Evolutionary conservation across 2,797 vertebrate species (phyloP).

Genomic region (Hyperoplus immaculatus): DNA sequence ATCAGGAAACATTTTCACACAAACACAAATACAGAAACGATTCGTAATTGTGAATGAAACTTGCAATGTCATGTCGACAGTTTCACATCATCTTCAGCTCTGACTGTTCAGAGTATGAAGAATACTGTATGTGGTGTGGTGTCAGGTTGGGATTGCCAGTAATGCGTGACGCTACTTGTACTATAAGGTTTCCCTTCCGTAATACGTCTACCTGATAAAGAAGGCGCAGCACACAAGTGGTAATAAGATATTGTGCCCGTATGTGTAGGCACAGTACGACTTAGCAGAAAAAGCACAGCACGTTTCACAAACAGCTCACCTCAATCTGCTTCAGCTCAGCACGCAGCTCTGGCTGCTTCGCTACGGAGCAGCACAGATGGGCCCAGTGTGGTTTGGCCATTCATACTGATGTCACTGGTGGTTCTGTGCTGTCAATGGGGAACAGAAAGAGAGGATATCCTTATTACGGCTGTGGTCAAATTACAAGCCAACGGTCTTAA

Average conservation of each 20-base stretch:
- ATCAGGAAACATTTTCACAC: neutral
- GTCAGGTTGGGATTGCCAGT: neutral
- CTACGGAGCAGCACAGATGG: neutral
- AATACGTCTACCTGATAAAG: neutral
- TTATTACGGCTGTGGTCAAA: constrained; percentile 27
- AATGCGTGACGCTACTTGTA: neutral
- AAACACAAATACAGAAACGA: neutral
- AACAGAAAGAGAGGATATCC: constrained; percentile 37
- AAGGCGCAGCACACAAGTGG: neutral
- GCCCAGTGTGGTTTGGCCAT: constrained; percentile 9
- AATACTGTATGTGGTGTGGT: neutral
- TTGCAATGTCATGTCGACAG: neutral
- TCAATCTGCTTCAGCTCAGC: neutral
- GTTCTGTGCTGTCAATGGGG: neutral
- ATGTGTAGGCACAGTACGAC: neutral
- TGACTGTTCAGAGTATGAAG: neutral
- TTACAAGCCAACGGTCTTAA: constrained; percentile 31
- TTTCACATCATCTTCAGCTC: constrained; percentile 22
- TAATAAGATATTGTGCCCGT: neutral
- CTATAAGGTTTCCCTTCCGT: neutral
- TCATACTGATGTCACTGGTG: constrained; percentile 1
- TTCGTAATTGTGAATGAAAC: neutral
- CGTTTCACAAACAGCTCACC: neutral
- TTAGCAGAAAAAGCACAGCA: neutral
- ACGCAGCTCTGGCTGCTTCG: neutral